Conservation (phyloP, 2,888 invertebrate species). For the Mythimna pallens region DNA sequence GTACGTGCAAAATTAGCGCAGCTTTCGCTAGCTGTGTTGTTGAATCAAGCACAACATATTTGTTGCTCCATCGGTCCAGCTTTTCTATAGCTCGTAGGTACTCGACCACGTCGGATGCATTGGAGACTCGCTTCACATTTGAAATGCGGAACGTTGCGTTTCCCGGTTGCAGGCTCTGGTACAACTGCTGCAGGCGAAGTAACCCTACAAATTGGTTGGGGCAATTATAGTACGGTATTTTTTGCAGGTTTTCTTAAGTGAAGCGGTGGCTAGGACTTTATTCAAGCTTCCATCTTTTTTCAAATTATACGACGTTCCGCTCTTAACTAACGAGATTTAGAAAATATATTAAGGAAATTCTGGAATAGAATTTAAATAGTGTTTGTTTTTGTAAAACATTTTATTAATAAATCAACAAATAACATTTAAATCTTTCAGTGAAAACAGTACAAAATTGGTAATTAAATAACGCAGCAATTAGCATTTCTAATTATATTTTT, state of each 20-base stretch:
- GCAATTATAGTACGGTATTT: conserved; percentile 37
- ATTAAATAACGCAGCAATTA: too few relatives aligned
- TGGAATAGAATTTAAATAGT: background rate
- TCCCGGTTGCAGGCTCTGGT: conserved; percentile 95
- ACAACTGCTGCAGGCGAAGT: conserved; percentile 97
- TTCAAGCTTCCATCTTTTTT: background rate
- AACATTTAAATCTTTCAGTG: too few relatives aligned
- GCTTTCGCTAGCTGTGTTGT: conserved; percentile 96
- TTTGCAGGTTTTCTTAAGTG: background rate
- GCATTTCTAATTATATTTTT: too few relatives aligned
- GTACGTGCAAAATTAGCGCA: conserved; percentile 96
- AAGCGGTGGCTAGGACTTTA: background rate
- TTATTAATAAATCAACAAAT: too few relatives aligned
- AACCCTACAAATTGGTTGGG: conserved; percentile 91
- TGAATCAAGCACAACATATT: conserved; percentile 97
- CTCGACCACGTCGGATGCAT: conserved; percentile 95
- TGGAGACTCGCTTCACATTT: conserved; percentile 95
- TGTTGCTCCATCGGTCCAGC: conserved; percentile 95
- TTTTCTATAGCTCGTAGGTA: conserved; percentile 95
- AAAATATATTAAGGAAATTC: background rate
- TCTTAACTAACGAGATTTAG: conserved; percentile 5
- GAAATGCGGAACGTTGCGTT: conserved; percentile 96
- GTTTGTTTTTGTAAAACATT: too few relatives aligned
- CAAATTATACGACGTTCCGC: background rate
- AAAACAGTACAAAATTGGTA: too few relatives aligned